A percentile compares a stretch with the other conserved stretches of the same genome.
These are phyloP conservation scores for Lasius platythorax DNA, from an alignment of 2,888 invertebrate species.

Conservation along the genomic window DNA sequence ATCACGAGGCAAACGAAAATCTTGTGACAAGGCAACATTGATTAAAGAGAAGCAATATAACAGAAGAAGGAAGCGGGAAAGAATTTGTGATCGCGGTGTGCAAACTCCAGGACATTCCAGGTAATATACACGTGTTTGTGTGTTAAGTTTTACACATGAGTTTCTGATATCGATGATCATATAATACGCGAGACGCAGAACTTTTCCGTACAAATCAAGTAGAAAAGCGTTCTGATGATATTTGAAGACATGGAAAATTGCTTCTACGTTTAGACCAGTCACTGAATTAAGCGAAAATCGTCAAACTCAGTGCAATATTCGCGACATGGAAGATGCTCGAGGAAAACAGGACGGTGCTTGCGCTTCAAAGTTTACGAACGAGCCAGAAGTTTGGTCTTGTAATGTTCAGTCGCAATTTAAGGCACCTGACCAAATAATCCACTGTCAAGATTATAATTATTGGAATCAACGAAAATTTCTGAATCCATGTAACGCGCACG, in stretches of 20 bases:
- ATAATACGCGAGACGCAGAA: neutral
- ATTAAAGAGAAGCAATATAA: conserved; percentile 34
- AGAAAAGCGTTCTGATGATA: neutral
- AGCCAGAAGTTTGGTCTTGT: conserved; percentile 32
- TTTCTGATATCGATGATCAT: neutral
- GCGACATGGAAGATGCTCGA: neutral
- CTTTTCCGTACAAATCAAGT: neutral
- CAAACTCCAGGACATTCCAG: neutral
- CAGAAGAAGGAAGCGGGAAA: neutral
- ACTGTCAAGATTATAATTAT: neutral
- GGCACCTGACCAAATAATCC: neutral
- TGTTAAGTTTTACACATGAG: neutral
- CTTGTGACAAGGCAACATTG: conserved; percentile 37
- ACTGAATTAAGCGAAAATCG: neutral
- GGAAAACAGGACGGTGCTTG: neutral
- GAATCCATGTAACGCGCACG: neutral
- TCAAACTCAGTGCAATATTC: conserved; percentile 16
- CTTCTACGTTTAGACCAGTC: neutral
- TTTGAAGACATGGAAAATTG: neutral
- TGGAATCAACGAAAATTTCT: neutral
- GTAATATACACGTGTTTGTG: neutral
- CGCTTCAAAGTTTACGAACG: neutral
- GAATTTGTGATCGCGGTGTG: neutral
- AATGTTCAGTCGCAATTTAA: conserved; percentile 9
- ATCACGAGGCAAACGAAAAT: conserved; percentile 6